Conservation (phyloP, 2,113 vertebrate genomes). For the Nibea albiflora region DNA sequence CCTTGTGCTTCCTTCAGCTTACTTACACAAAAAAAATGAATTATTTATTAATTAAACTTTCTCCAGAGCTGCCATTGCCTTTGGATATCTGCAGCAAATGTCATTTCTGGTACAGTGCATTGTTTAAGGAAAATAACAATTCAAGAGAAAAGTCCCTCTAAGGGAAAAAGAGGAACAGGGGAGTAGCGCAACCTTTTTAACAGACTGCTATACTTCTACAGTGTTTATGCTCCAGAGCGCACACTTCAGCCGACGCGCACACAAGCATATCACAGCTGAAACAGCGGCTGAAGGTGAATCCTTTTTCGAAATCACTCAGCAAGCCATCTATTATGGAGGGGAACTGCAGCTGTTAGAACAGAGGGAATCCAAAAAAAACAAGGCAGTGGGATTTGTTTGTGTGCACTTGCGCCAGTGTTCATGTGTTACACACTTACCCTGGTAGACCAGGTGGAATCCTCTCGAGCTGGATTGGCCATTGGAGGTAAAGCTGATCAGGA, state of each 20-base stretch:
- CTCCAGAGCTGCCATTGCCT: slow-evolving; percentile 23
- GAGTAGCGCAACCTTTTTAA: slow-evolving; percentile 46
- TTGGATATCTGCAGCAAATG: slow-evolving; percentile 51
- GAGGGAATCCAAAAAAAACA: slow-evolving; percentile 19
- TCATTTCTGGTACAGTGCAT: slow-evolving; percentile 39
- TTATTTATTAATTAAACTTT: slow-evolving; percentile 59
- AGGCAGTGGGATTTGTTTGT: not conserved
- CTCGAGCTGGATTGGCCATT: slow-evolving; percentile 93
- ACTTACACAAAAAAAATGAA: slow-evolving; percentile 15
- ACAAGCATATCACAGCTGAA: slow-evolving; percentile 18
- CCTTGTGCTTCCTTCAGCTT: not conserved
- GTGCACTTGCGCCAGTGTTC: slow-evolving; percentile 1
- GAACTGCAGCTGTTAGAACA: slow-evolving; percentile 20
- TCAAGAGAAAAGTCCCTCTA: slow-evolving; percentile 29
- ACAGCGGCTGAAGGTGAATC: slow-evolving; percentile 46
- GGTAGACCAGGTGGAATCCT: slow-evolving; percentile 99
- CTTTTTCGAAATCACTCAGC: slow-evolving; percentile 22
- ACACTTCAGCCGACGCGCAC: slow-evolving; percentile 9
- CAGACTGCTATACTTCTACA: slow-evolving; percentile 35
- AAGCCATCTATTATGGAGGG: slow-evolving; percentile 51
- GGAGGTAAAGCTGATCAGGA: slow-evolving; percentile 95
- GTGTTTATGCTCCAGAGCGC: slow-evolving; percentile 28
- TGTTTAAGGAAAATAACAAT: slow-evolving; percentile 48
- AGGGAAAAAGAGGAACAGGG: not conserved
- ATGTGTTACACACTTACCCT: slow-evolving; percentile 85